Evolutionary conservation across 2,888 invertebrate genomes (phyloP), one percentile per base, ranked within the genome.

Genomic region (Willowsia nigromaculata): DNA sequence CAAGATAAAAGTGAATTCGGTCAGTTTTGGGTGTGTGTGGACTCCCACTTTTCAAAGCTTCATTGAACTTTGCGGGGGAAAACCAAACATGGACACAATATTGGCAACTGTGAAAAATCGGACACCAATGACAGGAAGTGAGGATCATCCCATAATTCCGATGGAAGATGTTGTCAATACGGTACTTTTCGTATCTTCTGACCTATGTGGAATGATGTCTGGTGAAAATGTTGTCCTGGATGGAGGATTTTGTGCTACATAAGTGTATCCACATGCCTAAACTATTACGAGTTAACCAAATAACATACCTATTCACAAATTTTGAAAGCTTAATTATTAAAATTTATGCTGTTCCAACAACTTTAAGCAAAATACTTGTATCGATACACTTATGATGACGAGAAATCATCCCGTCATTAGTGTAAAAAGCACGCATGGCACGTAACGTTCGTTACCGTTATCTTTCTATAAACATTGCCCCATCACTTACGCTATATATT

Each of bases 1-100:
- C 68, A 93, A 94, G 40, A 95, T 95, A 65, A 94, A 95, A 15
- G 95, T 95, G 0, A 95, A 95, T 92, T 93, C 94, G 62, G 94
- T 95, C 1, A 94, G 94, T 92, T 95, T 95, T 22, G 95, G 95
- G 0, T 94, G 95, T 80, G 94, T 94, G 1, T 92, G 94, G 93
- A 95, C 95, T 0, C 85, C 88, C 74, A 65, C 84, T 15, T 90
- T 88, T 83, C 50, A 93, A 94, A 94, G 43, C 22, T 86, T 89
- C 50, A 59, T 86, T n/a, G 82, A 88, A 30, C 11, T 76, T 5
- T 88, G 59, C 22, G 88, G 85, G 3, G 81, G 88, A 22, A 50
- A 80, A 7, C 85, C 37, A 43, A 85, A 90, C 25, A 53, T 85
- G 33, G 71, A 89, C 47, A 47, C 59, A 40, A 87, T 83, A 53